These are phyloP conservation scores for Drosophila kohkoa DNA, from an alignment of 1,140 invertebrate genomes.

Conservation along the genomic window DNA sequence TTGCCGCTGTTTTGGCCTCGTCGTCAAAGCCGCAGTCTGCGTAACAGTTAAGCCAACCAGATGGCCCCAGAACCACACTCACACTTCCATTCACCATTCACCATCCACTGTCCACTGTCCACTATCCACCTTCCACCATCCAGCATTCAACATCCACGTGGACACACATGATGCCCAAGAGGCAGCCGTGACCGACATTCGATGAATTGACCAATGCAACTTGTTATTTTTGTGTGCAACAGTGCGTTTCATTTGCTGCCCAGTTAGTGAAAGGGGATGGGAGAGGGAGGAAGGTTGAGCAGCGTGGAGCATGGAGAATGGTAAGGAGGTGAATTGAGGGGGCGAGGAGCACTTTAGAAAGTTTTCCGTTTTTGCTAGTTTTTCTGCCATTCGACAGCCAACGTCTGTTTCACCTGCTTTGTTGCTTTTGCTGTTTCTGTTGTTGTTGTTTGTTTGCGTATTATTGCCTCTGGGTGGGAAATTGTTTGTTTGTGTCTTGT, in stretches of 20 bases:
- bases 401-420: constrained; percentile 70
- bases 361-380: constrained; percentile 59
- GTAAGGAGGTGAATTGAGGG: too few relatives aligned
- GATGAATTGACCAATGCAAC: constrained; percentile 79
- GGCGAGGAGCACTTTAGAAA: constrained; percentile 37
- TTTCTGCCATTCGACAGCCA: constrained; percentile 54
- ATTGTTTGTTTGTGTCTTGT: constrained; percentile 54
- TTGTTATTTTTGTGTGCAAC: constrained; percentile 82
- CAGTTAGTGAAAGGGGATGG: neutral
- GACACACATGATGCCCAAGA: constrained; percentile 19
- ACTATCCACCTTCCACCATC: neutral
- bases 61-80: neutral
- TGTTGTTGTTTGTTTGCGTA: constrained; percentile 68
- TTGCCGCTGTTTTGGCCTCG: constrained; percentile 10
- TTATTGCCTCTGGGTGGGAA: constrained; percentile 62
- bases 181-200: constrained; percentile 77
- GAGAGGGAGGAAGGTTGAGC: neutral
- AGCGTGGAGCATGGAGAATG: neutral
- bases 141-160: neutral
- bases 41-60: constrained; percentile 34
- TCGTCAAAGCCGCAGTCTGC: constrained; percentile 34
- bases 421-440: constrained; percentile 38
- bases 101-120: neutral
- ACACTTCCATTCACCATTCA: neutral
- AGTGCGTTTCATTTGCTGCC: constrained; percentile 68